Percentiles rank a stretch among this genome's conserved stretches.
These are phyloP conservation scores for Machaerirhynchus nigripectus DNA, from an alignment of 2,113 vertebrate genomes.

Conservation along the genomic window DNA sequence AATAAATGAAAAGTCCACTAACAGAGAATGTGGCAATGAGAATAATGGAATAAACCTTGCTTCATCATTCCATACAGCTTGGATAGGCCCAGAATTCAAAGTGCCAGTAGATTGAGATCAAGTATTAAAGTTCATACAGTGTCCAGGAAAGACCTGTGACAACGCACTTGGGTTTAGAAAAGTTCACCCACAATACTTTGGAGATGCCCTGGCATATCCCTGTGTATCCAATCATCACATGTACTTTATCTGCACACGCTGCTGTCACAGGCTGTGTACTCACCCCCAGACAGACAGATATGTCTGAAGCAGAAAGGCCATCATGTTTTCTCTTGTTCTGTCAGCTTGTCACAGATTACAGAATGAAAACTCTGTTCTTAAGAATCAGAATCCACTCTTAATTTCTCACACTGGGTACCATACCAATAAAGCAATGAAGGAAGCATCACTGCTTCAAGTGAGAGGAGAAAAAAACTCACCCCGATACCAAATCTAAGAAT, in stretches of 20 bases:
- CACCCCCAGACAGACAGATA: background rate
- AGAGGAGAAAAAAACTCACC: background rate
- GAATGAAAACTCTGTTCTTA: background rate
- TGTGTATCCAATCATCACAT: background rate
- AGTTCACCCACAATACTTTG: background rate
- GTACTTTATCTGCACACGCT: background rate
- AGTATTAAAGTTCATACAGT: background rate
- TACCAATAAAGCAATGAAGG: background rate
- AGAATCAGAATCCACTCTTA: background rate
- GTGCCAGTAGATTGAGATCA: background rate
- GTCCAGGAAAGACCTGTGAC: background rate
- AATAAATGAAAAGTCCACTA: background rate
- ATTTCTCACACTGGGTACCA: background rate
- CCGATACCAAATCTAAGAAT: background rate
- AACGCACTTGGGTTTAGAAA: background rate
- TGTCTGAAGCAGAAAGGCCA: background rate
- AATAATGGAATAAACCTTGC: background rate
- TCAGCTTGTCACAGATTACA: conserved; percentile 11
- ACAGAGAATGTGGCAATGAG: background rate
- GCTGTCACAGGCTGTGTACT: background rate
- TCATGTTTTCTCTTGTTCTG: background rate
- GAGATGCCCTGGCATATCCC: background rate
- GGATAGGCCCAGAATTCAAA: background rate
- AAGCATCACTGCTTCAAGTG: background rate
- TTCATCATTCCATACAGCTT: background rate